Base-by-base conservation (phyloP, 2,888 invertebrate genomes). In the Brachynemurus nebulosus region DNA sequence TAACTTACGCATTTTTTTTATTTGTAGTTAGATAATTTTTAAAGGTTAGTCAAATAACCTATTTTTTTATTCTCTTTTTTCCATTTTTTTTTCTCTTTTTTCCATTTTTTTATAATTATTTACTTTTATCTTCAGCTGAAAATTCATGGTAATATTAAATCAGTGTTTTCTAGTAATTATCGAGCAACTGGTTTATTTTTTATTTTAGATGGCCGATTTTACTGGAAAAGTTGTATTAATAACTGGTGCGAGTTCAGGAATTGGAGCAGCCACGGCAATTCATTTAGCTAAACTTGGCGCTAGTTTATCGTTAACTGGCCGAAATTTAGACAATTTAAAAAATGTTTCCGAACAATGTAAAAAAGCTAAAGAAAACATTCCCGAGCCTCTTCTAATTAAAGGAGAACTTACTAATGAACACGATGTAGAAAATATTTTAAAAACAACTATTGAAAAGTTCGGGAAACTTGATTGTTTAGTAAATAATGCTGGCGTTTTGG, bases 401-500 rank as follows among this genome's bases (percentile, higher is more conserved):
- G 86, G 78, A 0, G 88, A 89, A 55, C 63, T 89, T 45, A 79
- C 75, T 2, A 79, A 78, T 49, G 88, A 88, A 59, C 60, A 60
- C 0, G 86, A 88, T 51, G 76, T 79, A 1, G 73, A 80, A 57
- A 74, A 72, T 12, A 76, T 90, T 44, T 64, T 90, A 2, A 73
- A 78, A 18, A 72, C 75, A 23, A 86, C 89, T 0, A 61, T 91
- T 1, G 68, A 76, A 23, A 78, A 82, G 53, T 90, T 74, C 57
- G 81, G 82, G 0, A 76, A 77, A 59, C 64, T 91, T 9, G 86
- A 91, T 63, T 77, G 90, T 12, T 62, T 91, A 40, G 73, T 91
- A 0, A 91, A 96, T 62, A 91, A 86, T 66, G 95, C 95, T 14
- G 95, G 95, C 3, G 77, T 86, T 20, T 63, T 92, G 18, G 85